phyloP scores from a whole-genome alignment of 2,797 vertebrate genomes.

The Phyllotis vaccarum region DNA sequence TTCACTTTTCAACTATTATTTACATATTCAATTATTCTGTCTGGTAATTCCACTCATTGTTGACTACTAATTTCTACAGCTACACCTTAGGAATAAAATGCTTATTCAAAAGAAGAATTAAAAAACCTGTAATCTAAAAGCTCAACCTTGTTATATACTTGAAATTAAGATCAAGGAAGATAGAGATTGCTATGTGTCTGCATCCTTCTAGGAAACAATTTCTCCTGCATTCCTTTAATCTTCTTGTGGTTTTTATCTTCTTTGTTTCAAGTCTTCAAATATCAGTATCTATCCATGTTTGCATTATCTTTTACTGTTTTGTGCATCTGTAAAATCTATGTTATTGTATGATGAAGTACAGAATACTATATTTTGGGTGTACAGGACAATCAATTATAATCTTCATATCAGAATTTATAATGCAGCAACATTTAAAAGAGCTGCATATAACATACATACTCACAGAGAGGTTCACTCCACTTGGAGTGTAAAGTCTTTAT shows the following conservation, averaged over 20 bases:
- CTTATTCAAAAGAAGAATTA: not conserved
- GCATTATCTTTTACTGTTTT: not conserved
- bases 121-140: not conserved
- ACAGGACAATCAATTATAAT: not conserved
- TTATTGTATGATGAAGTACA: not conserved
- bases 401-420: not conserved
- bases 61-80: no score
- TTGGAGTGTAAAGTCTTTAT: not conserved
- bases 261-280: not conserved
- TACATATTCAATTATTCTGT: no score
- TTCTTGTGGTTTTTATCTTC: not conserved
- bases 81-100: no score
- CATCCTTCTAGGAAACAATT: not conserved
- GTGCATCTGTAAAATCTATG: not conserved
- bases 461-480: fast-evolving
- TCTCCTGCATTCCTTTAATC: not conserved
- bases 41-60: no score
- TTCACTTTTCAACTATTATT: no score
- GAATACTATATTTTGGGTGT: not conserved
- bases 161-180: not conserved
- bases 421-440: not conserved
- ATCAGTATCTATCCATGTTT: not conserved
- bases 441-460: not conserved
- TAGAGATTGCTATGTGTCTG: fast-evolving
- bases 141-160: not conserved